Base-by-base conservation (phyloP, 2,113 vertebrate genomes). In the Petroica traversi region DNA sequence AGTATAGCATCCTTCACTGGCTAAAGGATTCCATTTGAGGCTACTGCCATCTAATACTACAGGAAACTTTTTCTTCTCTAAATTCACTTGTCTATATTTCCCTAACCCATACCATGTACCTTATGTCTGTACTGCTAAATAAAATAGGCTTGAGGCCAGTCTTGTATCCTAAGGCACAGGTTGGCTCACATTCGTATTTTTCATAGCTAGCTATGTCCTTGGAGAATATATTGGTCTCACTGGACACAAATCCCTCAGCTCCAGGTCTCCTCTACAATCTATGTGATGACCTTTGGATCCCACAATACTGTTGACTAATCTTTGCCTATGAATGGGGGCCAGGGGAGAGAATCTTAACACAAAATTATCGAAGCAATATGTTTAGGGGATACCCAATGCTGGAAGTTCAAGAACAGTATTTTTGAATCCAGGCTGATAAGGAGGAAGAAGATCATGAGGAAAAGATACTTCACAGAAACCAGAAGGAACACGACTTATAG, bases 311-410 rank as follows among this genome's bases (percentile, higher is more conserved):
- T 11, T 73, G 40, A 22, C 18, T 36, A 24, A 2, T 25, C 5
- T 54, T 12, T 57, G 22, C 51, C 9, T 71, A 11, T 52, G 41
- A 49, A 69, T 25, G 5, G 3, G 0, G 2, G 6, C 3, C 7
- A 0, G 5, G 6, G 5, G 8, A 5, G 19, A 14, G 7, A 3
- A 3, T 34, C 9, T 25, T 62, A 67, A 80, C 43, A 62, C 3
- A 46, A 89, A 85, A 78, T 40, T 0, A 11, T 54, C 63, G 19
- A 75, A 78, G 31, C 23, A 71, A 36, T 16, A 29, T 38, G 2
- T 67, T 51, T 63, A 61, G 31, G 6, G 12, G 8, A 51, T 8
- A 71, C 3, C 3, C 17, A 40, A 33, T 8, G 5, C 2, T n/a
- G 33, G 19, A 94, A 83, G 22, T 36, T 58, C 31, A 67, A 86